phyloP scores from a whole-genome alignment of 1,140 invertebrate genomes.

The Orchesella cincta region DNA sequence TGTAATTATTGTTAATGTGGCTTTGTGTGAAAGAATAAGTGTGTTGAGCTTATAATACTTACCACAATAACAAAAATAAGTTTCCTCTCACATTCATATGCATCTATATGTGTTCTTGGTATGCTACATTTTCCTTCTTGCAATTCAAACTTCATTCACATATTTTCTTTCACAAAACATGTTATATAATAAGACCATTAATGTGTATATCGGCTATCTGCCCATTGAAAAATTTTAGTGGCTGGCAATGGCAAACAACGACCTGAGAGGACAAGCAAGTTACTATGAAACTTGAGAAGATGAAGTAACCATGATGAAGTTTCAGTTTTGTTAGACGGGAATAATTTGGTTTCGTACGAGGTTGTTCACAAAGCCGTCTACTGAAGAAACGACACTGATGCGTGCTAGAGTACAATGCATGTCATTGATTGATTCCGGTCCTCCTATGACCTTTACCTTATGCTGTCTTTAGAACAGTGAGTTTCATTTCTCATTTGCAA shows the following conservation, averaged over 20 bases:
- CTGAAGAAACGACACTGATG: not conserved
- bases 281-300: too few relatives aligned
- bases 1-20: constrained; percentile 25
- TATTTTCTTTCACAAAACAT: not conserved
- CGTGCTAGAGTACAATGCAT: not conserved
- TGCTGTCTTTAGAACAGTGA: not conserved
- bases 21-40: constrained; percentile 28
- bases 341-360: too few relatives aligned
- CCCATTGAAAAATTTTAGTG: not conserved
- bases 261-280: too few relatives aligned
- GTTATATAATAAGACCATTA: not conserved
- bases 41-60: constrained; percentile 10
- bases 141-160: not conserved
- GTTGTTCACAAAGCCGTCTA: too few relatives aligned
- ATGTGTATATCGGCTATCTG: not conserved
- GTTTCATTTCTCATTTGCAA: not conserved
- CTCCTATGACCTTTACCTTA: not conserved
- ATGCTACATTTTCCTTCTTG: too few relatives aligned
- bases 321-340: too few relatives aligned
- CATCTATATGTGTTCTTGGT: not conserved
- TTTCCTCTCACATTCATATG: too few relatives aligned
- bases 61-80: constrained; percentile 18
- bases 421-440: constrained; percentile 11
- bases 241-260: too few relatives aligned
- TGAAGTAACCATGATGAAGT: too few relatives aligned